Percentiles rank a stretch among this genome's conserved stretches.
phyloP scores from a whole-genome alignment of 1,140 invertebrate species.

The Macrobrachium nipponense region DNA sequence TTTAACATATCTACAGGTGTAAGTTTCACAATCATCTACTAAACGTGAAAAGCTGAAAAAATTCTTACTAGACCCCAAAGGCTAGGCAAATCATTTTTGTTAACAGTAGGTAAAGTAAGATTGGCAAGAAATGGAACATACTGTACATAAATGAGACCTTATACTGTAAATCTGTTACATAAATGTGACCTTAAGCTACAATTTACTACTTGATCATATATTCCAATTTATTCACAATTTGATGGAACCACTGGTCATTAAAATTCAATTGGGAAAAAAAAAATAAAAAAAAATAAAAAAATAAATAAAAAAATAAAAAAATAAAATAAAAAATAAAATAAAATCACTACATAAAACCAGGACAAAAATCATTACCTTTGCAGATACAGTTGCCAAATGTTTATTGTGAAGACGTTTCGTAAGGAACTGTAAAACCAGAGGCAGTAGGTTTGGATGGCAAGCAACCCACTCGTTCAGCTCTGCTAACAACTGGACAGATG shows the following conservation, averaged over 20 bases:
- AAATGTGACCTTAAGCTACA: too few species aligned
- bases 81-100: too few species aligned
- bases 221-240: not conserved
- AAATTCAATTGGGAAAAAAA: too few species aligned
- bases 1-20: too few species aligned
- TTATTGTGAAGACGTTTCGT: constrained; percentile 60
- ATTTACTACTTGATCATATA: too few species aligned
- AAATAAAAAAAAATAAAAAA: not conserved
- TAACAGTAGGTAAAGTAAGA: too few species aligned
- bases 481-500: constrained; percentile 89
- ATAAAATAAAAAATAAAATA: not conserved
- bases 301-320: too few species aligned
- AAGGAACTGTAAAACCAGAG: constrained; percentile 68
- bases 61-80: too few species aligned
- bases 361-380: constrained; percentile 50
- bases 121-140: too few species aligned
- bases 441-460: constrained; percentile 79
- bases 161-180: not conserved
- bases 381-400: constrained; percentile 59
- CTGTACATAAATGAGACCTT: too few species aligned
- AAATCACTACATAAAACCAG: not conserved
- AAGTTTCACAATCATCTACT: too few species aligned
- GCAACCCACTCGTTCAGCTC: constrained; percentile 97
- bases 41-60: too few species aligned
- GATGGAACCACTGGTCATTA: not conserved